phyloP scores from a whole-genome alignment of 2,113 vertebrate genomes.

The Serilophus lunatus region DNA sequence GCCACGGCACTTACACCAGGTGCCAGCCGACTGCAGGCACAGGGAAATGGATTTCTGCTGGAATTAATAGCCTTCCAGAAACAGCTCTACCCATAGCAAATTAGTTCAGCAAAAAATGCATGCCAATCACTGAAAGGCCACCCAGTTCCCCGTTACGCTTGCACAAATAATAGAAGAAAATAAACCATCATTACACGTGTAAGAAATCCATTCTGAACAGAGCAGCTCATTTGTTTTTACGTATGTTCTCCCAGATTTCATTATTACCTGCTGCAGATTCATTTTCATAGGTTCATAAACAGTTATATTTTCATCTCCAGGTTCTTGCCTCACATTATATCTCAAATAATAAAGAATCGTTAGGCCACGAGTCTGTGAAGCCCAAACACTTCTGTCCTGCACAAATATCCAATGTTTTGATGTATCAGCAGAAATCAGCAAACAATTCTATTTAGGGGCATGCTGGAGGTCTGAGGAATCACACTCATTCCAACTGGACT shows the following conservation, averaged over 20 bases:
- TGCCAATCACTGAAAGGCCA: background rate
- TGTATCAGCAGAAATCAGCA: background rate
- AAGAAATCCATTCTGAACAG: background rate
- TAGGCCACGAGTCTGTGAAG: background rate
- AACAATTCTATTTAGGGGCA: background rate
- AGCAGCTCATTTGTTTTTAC: conserved; percentile 20
- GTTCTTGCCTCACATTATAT: background rate
- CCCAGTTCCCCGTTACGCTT: background rate
- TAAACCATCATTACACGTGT: background rate
- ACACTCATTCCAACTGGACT: background rate
- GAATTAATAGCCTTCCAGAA: background rate
- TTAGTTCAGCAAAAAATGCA: background rate
- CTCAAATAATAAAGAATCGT: background rate
- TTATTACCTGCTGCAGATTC: background rate
- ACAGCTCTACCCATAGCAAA: background rate
- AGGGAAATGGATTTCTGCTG: background rate
- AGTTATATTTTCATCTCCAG: background rate
- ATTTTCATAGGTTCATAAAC: conserved; percentile 6
- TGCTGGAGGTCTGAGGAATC: background rate
- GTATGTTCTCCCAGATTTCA: conserved; percentile 18
- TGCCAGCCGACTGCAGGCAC: background rate
- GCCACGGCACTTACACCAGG: background rate
- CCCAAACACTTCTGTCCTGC: background rate
- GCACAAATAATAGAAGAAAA: conserved; percentile 3
- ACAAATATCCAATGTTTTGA: background rate